Evolutionary conservation across 1,140 invertebrate species (phyloP), one percentile per base, ranked within the genome.

Genomic region (Anoplophora glabripennis): DNA sequence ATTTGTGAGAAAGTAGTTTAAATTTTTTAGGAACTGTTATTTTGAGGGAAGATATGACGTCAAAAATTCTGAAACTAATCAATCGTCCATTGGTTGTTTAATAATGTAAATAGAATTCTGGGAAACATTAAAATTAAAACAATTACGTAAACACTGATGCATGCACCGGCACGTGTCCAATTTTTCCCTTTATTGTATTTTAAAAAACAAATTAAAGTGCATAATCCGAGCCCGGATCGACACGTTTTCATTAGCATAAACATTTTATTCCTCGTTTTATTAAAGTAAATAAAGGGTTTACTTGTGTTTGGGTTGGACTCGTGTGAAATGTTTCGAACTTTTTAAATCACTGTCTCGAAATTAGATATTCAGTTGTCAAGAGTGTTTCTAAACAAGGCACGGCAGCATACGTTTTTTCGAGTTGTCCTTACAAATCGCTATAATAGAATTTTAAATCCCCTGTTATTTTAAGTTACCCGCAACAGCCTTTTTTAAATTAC

Each of bases 161-260:
- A 55, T 60, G 58, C 58, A 35, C 10, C 4, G 52, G 45, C 58
- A 60, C 58, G 58, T 60, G 58, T 46, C 18, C n/a, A 17, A 53
- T 12, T 46, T 11, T 55, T 55, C 37, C 38, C 34, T 34, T 54
- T 48, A 51, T 49, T 49, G 45, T 58, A 34, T 47, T 54, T 54
- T 54, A 53, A 44, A 28, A 45, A 60, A 40, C n/a, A 38, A 60
- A 54, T 46, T 57, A 48, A 53, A 61, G 53, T 48, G 47, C 47
- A 34, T 61, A 61, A 61, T 61, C 59, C 59, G 14, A 9, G 11
- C 54, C 38, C 37, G 41, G 59, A 47, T 57, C 53, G 59, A 61
- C 59, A 61, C 54, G 59, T 52, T 61, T 46, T 40, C 38, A 61
- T 61, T 61, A 61, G 53, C 59, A 61, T 61, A 57, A 57, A 53